Conservation (phyloP, 1,140 invertebrate genomes). For the Drosophila trapezifrons region DNA sequence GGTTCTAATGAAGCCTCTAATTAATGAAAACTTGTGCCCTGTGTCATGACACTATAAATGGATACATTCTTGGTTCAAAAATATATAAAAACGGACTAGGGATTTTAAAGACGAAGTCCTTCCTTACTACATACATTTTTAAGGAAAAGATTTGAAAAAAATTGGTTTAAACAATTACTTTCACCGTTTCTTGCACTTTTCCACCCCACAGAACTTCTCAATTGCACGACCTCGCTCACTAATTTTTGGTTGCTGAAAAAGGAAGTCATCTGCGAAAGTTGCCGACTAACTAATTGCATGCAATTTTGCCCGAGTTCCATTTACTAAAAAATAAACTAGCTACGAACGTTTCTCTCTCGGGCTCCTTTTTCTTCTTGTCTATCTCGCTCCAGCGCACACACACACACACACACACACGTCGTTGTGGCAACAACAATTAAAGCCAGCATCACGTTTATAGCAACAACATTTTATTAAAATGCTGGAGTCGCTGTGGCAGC, state of each 20-base stretch:
- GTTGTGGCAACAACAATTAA: constrained; percentile 59
- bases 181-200: not conserved
- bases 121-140: no score
- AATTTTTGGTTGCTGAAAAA: constrained; percentile 33
- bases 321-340: constrained; percentile 39
- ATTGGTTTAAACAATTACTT: constrained; percentile 2
- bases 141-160: not conserved
- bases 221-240: constrained; percentile 20
- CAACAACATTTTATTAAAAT: constrained; percentile 73
- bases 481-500: constrained; percentile 39
- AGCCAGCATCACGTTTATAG: constrained; percentile 62
- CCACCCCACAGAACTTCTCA: not conserved
- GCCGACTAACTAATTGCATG: constrained; percentile 46
- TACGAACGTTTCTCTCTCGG: constrained; percentile 1
- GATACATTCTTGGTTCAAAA: no score
- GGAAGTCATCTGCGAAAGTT: constrained; percentile 32
- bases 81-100: no score
- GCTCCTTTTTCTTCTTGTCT: not conserved
- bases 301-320: constrained; percentile 52
- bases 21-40: no score
- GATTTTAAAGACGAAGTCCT: not conserved
- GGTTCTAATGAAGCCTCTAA: no score
- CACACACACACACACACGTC: not conserved
- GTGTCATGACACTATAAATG: no score
- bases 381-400: not conserved